A percentile compares a stretch with the other conserved stretches of the same genome.
Evolutionary conservation across 2,113 vertebrate species (phyloP).

Genomic region (Fregetta grallaria): DNA sequence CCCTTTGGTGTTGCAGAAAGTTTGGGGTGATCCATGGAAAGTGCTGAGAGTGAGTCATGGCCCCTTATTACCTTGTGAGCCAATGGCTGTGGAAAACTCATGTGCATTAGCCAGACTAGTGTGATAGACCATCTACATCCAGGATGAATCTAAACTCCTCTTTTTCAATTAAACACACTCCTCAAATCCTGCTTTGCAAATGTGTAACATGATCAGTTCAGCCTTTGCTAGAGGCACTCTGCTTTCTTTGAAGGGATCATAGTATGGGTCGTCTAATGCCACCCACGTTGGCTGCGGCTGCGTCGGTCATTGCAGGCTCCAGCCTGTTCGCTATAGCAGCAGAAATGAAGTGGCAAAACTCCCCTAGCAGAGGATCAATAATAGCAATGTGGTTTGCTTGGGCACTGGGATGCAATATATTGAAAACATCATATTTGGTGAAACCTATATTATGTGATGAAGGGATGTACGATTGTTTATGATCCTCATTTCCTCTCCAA

Average conservation of each 20-base stretch:
- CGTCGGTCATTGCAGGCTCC: neutral
- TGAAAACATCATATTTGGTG: neutral
- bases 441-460: neutral
- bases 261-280: neutral
- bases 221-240: neutral
- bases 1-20: neutral
- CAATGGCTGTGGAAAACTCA: neutral
- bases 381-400: neutral
- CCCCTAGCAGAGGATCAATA: neutral
- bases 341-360: neutral
- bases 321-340: neutral
- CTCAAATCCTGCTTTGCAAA: neutral
- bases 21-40: neutral
- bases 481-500: neutral
- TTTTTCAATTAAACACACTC: neutral
- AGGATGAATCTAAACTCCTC: neutral
- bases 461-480: no score
- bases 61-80: neutral
- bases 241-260: neutral
- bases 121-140: neutral
- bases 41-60: neutral
- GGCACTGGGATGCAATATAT: neutral
- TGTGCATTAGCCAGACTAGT: neutral
- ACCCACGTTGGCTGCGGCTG: rapidly evolving
- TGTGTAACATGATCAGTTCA: neutral